Evolutionary conservation across 2,888 invertebrate species (phyloP), one percentile per base, ranked within the genome.

Genomic region (Pristionchus arcanus): DNA sequence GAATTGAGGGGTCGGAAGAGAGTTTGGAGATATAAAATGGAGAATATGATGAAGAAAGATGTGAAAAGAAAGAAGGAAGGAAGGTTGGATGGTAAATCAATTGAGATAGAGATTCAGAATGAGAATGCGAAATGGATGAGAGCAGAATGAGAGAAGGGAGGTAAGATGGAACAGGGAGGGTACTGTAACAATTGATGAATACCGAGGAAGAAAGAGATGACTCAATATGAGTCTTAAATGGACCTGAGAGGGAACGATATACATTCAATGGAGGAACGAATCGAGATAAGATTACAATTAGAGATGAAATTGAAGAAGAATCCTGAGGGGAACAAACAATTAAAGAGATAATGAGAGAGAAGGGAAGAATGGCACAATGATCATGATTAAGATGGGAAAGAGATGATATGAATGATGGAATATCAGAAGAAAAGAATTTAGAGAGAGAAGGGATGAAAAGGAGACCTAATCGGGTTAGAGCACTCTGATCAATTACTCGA

Each of bases 71-170:
- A 53, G 87, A 68, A 9, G 68, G 71, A 28, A 87, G 89, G 49
- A 59, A 89, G 59, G 37, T 19, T 5, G 55, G 63, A 63, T 42
- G 42, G 59, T 25, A 63, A n/a, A 81, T 63, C 2, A 59, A 37
- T 59, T 42, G 89, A 16, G 59, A 59, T 4, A 55, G n/a, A 34
- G 81, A 81, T 28, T 63, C 59, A 9, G 77, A 63, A 42, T 55
- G 89, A 34, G 63, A 63, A n/a, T 25, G 28, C 59, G 89, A 81
- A 15, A 89, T 81, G 16, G 81, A 53, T 16, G 74, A 66, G 37
- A 84, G 16, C 28, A 11, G 13, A 28, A 59, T 84, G 0, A 84
- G 53, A 55, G 53, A 55, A 25, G 53, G 31, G 7, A 84, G 37
- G 31, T n/a, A 55, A n/a, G 84, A 55, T 16, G 53, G 28, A 25